A percentile compares a stretch with the other conserved stretches of the same genome.
Evolutionary conservation across 2,797 vertebrate genomes (phyloP).

Genomic region (Lates japonicus): DNA sequence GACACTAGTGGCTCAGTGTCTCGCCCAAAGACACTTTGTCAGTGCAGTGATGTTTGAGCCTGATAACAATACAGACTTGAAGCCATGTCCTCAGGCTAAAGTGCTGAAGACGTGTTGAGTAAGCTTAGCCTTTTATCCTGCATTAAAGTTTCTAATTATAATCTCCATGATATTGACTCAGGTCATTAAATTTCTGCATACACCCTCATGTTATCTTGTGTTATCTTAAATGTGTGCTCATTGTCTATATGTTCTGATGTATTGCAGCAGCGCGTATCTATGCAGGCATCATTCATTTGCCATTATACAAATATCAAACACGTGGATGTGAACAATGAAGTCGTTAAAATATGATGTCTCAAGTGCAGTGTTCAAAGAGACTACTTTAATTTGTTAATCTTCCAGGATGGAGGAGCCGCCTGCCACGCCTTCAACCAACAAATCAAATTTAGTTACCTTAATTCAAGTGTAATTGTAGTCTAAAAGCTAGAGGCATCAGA

Average conservation of each 20-base stretch:
- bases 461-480: constrained; percentile 45
- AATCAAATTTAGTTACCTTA: constrained; percentile 54
- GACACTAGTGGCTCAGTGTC: background rate
- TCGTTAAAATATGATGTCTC: background rate
- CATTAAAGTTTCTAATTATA: background rate
- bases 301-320: constrained; percentile 3
- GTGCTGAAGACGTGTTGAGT: too few species aligned
- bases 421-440: constrained; percentile 52
- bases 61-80: constrained; percentile 8
- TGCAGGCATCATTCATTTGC: background rate
- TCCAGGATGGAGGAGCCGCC: constrained; percentile 1
- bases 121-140: background rate
- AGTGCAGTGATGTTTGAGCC: background rate
- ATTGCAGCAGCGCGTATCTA: background rate
- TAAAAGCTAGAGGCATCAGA: constrained; percentile 32
- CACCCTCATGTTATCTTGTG: background rate
- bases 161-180: background rate
- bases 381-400: background rate
- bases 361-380: background rate
- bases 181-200: background rate
- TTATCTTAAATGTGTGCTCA: constrained; percentile 35
- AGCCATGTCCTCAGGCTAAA: too few species aligned
- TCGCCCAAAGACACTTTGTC: constrained; percentile 7
- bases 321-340: background rate
- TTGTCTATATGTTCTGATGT: too few species aligned